Conservation (phyloP, 1,140 invertebrate species). For the Mylabris phalerata region DNA sequence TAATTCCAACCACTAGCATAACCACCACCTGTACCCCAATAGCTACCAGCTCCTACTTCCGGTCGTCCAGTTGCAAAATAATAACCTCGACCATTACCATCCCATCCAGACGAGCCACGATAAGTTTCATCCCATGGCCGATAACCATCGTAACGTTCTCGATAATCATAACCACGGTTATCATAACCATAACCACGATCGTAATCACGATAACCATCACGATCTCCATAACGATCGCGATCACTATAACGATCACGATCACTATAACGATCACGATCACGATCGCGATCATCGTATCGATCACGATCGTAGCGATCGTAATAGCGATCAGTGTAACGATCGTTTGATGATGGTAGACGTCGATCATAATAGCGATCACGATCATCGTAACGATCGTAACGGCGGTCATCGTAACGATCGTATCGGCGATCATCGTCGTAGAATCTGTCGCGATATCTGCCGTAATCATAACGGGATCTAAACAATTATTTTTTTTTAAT, state of each 20-base stretch:
- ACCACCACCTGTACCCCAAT: not conserved
- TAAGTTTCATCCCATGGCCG: conserved; percentile 50
- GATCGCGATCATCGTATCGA: conserved; percentile 31
- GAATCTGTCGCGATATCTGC: not conserved
- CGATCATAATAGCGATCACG: conserved; percentile 15
- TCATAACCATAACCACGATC: conserved; percentile 30
- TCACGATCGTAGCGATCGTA: conserved; percentile 10
- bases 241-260: conserved; percentile 31
- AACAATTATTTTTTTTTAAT: not conserved
- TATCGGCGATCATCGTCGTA: conserved; percentile 9
- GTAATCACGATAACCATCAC: conserved; percentile 17
- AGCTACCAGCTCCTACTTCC: conserved; percentile 32
- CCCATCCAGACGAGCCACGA: conserved; percentile 46
- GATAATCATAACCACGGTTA: conserved; percentile 33
- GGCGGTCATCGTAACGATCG: conserved; percentile 5
- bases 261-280: conserved; percentile 39
- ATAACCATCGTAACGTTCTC: conserved; percentile 43
- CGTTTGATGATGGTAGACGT: not conserved
- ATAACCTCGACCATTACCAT: conserved; percentile 48
- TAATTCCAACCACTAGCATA: not conserved
- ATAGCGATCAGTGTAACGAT: not conserved
- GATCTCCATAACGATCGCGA: conserved; percentile 7
- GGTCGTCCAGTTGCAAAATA: conserved; percentile 47
- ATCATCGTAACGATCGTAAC: conserved; percentile 21
- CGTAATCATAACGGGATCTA: not conserved